Base-by-base conservation (phyloP, 2,797 vertebrate species). In the Balearica regulorum region DNA sequence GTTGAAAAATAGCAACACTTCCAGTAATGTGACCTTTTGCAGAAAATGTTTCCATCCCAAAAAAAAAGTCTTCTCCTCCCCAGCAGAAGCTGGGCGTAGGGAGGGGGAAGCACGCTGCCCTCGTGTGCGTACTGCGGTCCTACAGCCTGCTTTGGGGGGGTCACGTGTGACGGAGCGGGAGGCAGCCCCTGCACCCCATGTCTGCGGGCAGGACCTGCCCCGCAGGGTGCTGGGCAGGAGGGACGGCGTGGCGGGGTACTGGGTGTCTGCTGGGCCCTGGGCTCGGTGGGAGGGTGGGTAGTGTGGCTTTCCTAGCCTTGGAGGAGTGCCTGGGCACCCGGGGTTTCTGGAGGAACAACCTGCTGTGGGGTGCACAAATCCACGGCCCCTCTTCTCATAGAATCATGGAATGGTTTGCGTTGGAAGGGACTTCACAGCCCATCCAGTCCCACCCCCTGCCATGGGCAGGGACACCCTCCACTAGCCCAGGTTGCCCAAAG, bases 21-120 rank as follows among this genome's bases (percentile, higher is more conserved):
- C 73, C 93, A 96, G 90, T 78, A 87, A 90, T 85, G 77, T 85
- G 94, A 95, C 90, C 92, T 95, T 95, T 96, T 73, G 72, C 77
- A 41, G 70, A 84, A 93, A 90, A 82, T 72, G 51, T 91, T 95
- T 96, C 83, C 85, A 69, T 46, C 35, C 10, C 35, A 49, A 64
- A 60, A 55, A 48, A 70, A 64, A 55, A 65, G 15, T 53, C 44
- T 37, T 13, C 84, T 85, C 26, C 70, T 77, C 35, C 55, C 6
- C 21, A 8, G 48, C 48, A 16, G 1, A 4, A 37, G 29, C 53
- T 0, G 37, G 14, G n/a, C 3, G 1, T 21, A 13, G 53, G 57
- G 57, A 66, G 33, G 14, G 26, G 14, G 53, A 65, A 17, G 37
- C 31, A 9, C 0, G 1, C 41, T 15, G 54, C 49, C 61, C 25